Evolutionary conservation across 2,113 vertebrate species (phyloP).

Genomic region (Apaloderma vittatum): DNA sequence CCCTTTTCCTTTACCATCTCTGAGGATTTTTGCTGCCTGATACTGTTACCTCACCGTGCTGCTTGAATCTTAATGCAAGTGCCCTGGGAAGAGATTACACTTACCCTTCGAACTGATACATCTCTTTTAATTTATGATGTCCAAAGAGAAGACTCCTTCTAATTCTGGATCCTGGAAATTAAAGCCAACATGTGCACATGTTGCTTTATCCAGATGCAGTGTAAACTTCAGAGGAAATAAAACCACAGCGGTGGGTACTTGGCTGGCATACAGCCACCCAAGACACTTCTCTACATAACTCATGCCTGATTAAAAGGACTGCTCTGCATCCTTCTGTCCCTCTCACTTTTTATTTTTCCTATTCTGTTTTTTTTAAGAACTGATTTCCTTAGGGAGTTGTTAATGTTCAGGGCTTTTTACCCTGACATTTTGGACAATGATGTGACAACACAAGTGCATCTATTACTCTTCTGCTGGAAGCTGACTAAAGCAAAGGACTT

Average conservation of each 20-base stretch:
- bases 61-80: slow-evolving; percentile 37
- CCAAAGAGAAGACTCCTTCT: not conserved
- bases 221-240: not conserved
- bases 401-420: slow-evolving; percentile 52
- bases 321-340: not conserved
- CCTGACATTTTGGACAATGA: slow-evolving; percentile 56
- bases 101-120: not conserved
- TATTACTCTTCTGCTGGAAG: slow-evolving; percentile 50
- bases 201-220: not conserved
- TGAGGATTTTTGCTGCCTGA: not conserved
- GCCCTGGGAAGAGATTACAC: not conserved
- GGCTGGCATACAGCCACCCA: not conserved
- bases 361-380: not conserved
- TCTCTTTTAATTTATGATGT: slow-evolving; percentile 4
- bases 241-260: not conserved
- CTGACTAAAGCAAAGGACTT: slow-evolving; percentile 52
- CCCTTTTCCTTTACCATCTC: not conserved
- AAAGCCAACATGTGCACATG: not conserved
- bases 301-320: not conserved
- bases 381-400: slow-evolving; percentile 60
- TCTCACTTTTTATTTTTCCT: not conserved
- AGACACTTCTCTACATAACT: not conserved
- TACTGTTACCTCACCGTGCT: not conserved
- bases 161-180: slow-evolving; percentile 15
- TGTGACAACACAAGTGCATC: slow-evolving; percentile 62